Percentiles rank a stretch among this genome's conserved stretches.
These are phyloP conservation scores for Pagrus major DNA, from an alignment of 2,113 vertebrate genomes.

Conservation along the genomic window DNA sequence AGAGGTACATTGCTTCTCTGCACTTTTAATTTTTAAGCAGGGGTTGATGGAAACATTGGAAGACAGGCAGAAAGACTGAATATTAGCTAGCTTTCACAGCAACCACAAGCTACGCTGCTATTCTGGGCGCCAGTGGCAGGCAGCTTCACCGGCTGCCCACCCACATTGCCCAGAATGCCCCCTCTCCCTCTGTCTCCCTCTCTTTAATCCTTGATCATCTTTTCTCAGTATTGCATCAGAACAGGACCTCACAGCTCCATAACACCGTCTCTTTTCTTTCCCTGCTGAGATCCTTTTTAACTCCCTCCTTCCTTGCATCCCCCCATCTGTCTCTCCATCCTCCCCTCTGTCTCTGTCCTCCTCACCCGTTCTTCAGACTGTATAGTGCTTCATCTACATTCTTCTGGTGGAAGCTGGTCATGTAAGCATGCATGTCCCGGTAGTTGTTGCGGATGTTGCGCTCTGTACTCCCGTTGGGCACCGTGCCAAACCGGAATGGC, in stretches of 20 bases:
- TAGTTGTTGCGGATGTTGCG: constrained; percentile 99
- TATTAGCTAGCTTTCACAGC: constrained; percentile 50
- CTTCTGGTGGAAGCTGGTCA: constrained; percentile 99
- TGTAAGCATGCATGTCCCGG: constrained; percentile 98
- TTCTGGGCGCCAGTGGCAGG: constrained; percentile 62
- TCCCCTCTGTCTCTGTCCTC: constrained; percentile 26
- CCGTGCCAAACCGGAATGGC: constrained; percentile 97
- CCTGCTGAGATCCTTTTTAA: constrained; percentile 58
- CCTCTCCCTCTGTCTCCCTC: constrained; percentile 45
- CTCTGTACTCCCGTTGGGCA: constrained; percentile 98
- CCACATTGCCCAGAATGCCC: constrained; percentile 63
- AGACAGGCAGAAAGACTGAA: constrained; percentile 33
- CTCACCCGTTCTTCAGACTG: constrained; percentile 96
- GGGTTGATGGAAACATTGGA: constrained; percentile 28
- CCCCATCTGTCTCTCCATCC: constrained; percentile 25
- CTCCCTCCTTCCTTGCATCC: constrained; percentile 33
- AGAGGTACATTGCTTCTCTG: constrained; percentile 24
- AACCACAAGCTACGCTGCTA: constrained; percentile 59
- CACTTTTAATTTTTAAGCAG: constrained; percentile 34
- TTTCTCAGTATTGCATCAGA: constrained; percentile 72
- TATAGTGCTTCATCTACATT: constrained; percentile 95
- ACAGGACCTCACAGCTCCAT: constrained; percentile 61
- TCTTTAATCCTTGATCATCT: constrained; percentile 60
- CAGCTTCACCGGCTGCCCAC: constrained; percentile 59
- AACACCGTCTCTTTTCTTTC: constrained; percentile 42